Conservation (phyloP, 2,113 vertebrate species). For the Crypturellus undulatus region DNA sequence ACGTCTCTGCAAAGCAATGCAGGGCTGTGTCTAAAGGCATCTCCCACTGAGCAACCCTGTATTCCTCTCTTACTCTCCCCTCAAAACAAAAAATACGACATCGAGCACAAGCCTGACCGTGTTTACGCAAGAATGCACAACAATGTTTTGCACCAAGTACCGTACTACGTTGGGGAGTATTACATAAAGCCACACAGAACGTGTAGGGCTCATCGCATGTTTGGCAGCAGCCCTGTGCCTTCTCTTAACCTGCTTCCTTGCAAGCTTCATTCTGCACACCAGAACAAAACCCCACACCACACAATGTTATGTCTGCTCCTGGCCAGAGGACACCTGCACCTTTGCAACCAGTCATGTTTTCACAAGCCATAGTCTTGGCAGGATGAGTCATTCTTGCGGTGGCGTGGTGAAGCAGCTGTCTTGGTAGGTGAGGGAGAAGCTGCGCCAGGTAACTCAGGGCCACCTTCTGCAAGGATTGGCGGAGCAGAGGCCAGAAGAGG, state of each 20-base stretch:
- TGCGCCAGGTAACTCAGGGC: constrained; percentile 86
- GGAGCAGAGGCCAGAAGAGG: constrained; percentile 82
- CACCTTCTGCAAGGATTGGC: constrained; percentile 84
- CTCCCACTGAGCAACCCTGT: not conserved
- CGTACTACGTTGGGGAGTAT: constrained; percentile 2
- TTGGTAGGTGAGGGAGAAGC: constrained; percentile 94
- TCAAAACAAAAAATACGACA: constrained; percentile 38
- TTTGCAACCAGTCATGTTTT: constrained; percentile 32
- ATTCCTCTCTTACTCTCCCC: constrained; percentile 2
- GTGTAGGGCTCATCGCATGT: constrained; percentile 12
- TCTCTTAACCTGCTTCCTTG: not conserved
- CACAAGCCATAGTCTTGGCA: constrained; percentile 88
- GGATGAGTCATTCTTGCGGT: constrained; percentile 85
- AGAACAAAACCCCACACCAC: not conserved
- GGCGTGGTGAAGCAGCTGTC: constrained; percentile 88
- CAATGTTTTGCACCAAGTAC: constrained; percentile 59
- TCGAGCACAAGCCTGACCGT: constrained; percentile 44
- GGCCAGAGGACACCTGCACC: constrained; percentile 16
- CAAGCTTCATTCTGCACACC: constrained; percentile 15
- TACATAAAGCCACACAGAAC: not conserved
- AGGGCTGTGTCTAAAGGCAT: not conserved
- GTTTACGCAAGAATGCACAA: constrained; percentile 45
- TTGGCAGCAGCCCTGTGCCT: constrained; percentile 12
- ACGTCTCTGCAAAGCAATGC: not conserved
- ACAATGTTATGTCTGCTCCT: not conserved